Base-by-base conservation (phyloP, 1,140 invertebrate genomes). In the Drosophila nigromelanica region DNA sequence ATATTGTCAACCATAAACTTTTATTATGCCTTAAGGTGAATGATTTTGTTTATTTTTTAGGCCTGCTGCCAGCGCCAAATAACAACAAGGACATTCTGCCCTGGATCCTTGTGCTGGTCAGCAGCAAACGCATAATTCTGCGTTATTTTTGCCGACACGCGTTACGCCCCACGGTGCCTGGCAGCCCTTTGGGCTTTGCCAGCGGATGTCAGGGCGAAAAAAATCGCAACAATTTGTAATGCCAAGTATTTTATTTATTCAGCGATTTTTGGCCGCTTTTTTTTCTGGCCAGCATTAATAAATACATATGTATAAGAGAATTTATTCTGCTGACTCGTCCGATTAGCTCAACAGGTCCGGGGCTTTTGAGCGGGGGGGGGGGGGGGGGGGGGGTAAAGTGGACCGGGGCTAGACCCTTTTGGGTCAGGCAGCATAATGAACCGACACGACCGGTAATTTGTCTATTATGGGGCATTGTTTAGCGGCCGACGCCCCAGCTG, bases 11-110 rank as follows among this genome's bases (percentile, higher is more conserved):
- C 83, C 83, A 89, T 89, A 81, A 89, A 89, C 83, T 89, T 89
- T 89, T 89, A 89, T 89, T 89, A 89, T 59, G 83, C 83, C 83
- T 73, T 76, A 73, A 89, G 83, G 83, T 89, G 81, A 89, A 89
- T 89, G 87, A 86, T 89, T 77, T 89, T 89, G 82, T 89, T 89
- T 83, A 83, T 83, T 89, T 89, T 89, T 89, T 89, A 86, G 82
- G 83, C 82, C 78, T 73, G 76, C 69, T 71, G 56, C 56, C 60
- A 40, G 43, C 58, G 35, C 15, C 7, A 54, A 50, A 43, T 40
- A 72, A 58, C 45, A 72, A 59, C 61, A 66, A 64, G 52, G 35
- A 43, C 42, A 21, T 14, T 51, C 51, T 42, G 33, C 42, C 58
- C 55, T 51, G 12, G 21, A 18, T 54, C 14, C 27, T 35, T 18